Base-by-base conservation (phyloP, 2,888 invertebrate species). In the Chaitophorus viminalis region DNA sequence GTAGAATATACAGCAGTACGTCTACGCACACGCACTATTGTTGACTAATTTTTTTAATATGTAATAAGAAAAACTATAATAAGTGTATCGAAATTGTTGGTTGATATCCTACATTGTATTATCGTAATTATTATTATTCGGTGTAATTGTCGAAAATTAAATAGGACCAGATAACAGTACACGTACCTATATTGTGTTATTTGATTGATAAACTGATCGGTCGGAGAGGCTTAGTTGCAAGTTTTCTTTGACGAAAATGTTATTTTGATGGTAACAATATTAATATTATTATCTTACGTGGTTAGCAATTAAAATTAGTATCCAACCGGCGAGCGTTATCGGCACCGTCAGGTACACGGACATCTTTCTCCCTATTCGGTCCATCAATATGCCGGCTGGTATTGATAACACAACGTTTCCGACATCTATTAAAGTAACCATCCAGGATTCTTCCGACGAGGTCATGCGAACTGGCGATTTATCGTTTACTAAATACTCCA, bases 361-460 rank as follows among this genome's bases (percentile, higher is more conserved):
- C 17, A 89, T 89, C 83, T 90, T 90, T 60, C 90, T 82, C 0
- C 90, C 90, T 68, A 89, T 79, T 72, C 46, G 29, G 54, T 90
- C 90, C 29, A 89, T 90, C 31, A 90, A 88, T 65, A 90, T 77
- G 0, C 90, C 90, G 3, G 89, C 89, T 5, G 90, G 90, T 36
- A 90, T 86, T 3, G 90, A 90, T 2, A 90, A 89, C 65, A 90
- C 78, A 17, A 90, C 89, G 82, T 90, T 90, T 6, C 90, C 90
- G 36, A 90, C 76, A 84, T 90, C 90, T 18, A 90, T 89, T 39
- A 89, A 88, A 0, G 90, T 89, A 1, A 90, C 90, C 60, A 90
- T 89, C 90, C 90, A 90, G 3, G 90, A 90, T 25, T 90, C 89
- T 77, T 90, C 88, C 8, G 72, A 75, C 25, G 88, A 86, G 2